Base-by-base conservation (phyloP, 2,888 invertebrate genomes). In the Busseola fusca region DNA sequence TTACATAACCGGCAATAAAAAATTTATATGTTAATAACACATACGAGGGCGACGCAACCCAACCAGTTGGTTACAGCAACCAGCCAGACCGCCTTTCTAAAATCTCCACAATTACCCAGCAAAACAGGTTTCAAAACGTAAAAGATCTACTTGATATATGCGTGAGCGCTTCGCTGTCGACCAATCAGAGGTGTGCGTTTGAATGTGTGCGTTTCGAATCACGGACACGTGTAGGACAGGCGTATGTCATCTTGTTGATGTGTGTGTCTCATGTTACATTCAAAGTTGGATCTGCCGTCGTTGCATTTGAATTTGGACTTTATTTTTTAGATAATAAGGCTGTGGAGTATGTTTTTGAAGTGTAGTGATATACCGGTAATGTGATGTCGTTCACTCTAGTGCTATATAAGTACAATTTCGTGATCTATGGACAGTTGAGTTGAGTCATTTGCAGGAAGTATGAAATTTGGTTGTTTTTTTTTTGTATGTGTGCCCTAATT, bases 31-130 rank as follows among this genome's bases (percentile, higher is more conserved):
- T 74, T 85, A 81, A 84, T 84, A 87, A 84, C 83, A 84, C 84
- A 81, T 72, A 76, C 73, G 74, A 60, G 64, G 80, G 85, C 83
- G 73, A 86, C 77, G 86, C 86, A 86, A 86, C 80, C 76, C 45
- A 87, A 89, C 91, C 81, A 80, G 85, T 84, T 76, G 64, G 75
- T 93, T 93, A 91, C 93, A 89, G 91, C 89, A 86, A 87, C 87
- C 86, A 65, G 74, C 83, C 64, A 64, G 85, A 86, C 91, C 88
- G 91, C 95, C 95, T 95, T 95, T 95, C 95, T 95, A 95, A 94
- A 94, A 95, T 94, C 94, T 94, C 91, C 78, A 91, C 93, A 91
- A 92, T 93, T 93, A 93, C 91, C 88, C 84, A 81, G 87, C 88
- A 88, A 88, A 92, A 93, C 94, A 87, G 80, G 94, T 94, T 94